Percentiles rank a stretch among this genome's conserved stretches.
phyloP scores from a whole-genome alignment of 2,888 invertebrate species.

The Mythimna impura region DNA sequence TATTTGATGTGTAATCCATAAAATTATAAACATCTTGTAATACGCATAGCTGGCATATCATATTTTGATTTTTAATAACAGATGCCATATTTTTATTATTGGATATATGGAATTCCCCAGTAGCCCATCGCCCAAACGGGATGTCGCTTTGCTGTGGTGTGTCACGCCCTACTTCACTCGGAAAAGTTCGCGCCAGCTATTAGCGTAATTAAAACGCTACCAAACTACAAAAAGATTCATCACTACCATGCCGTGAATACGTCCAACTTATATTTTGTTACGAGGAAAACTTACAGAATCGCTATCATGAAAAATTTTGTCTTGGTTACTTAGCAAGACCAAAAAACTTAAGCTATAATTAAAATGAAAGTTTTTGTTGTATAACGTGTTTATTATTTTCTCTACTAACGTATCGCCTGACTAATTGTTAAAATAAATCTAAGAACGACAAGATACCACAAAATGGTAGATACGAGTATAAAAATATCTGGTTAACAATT shows the following conservation, averaged over 20 bases:
- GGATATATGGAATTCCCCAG: conserved; percentile 29
- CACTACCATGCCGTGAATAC: conserved; percentile 70
- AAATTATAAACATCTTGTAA: not conserved
- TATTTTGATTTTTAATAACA: not conserved
- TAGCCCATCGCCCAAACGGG: conserved; percentile 70
- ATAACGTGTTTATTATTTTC: not conserved
- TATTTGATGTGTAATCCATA: not conserved
- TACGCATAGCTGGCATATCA: not conserved
- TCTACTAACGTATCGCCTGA: not conserved
- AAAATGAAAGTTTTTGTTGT: conserved; percentile 9
- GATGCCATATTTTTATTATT: conserved; percentile 24
- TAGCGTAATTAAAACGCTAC: conserved; percentile 89
- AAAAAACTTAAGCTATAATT: conserved; percentile 1
- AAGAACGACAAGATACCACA: conserved; percentile 15
- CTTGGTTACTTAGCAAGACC: conserved; percentile 6
- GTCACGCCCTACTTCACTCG: conserved; percentile 85
- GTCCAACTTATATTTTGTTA: conserved; percentile 70
- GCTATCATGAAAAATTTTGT: conserved; percentile 28
- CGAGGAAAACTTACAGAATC: conserved; percentile 46
- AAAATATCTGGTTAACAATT: conserved; percentile 62
- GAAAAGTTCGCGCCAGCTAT: conserved; percentile 84
- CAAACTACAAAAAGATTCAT: conserved; percentile 83
- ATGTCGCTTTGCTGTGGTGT: conserved; percentile 79
- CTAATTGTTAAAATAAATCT: conserved; percentile 22
- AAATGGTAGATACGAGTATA: conserved; percentile 42